These are phyloP conservation scores for Hoplostethus mediterraneus DNA, from an alignment of 2,797 vertebrate species.

Conservation along the genomic window DNA sequence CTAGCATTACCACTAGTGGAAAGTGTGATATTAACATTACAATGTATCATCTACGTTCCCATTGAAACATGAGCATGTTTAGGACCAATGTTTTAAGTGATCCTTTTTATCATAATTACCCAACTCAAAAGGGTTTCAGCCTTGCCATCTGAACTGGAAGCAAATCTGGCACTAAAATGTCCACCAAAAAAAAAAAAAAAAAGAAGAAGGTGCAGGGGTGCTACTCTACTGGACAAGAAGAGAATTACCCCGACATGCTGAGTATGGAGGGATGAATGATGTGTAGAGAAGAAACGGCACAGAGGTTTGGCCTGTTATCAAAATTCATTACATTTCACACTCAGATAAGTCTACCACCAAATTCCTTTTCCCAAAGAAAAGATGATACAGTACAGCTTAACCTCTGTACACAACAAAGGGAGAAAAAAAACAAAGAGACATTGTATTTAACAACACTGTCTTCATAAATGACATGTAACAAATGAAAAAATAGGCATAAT, in stretches of 20 bases:
- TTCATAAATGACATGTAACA: constrained; percentile 60
- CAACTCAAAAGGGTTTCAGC: background rate
- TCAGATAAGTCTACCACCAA: constrained; percentile 71
- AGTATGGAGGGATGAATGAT: background rate
- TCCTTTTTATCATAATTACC: background rate
- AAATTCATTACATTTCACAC: constrained; percentile 53
- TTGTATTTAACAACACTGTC: constrained; percentile 57
- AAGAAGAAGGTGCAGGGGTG: too few relatives aligned
- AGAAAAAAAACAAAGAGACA: constrained; percentile 26
- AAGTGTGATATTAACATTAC: constrained; percentile 20
- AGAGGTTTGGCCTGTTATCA: constrained; percentile 22
- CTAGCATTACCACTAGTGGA: constrained; percentile 18
- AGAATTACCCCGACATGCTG: too few relatives aligned
- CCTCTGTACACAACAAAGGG: constrained; percentile 64
- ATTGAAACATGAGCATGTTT: too few relatives aligned
- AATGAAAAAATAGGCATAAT: constrained; percentile 47
- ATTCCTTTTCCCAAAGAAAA: constrained; percentile 80
- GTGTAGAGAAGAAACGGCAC: background rate
- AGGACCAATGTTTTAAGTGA: background rate
- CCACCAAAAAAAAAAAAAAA: background rate
- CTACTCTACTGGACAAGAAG: too few relatives aligned
- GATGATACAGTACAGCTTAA: constrained; percentile 65
- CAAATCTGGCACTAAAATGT: background rate
- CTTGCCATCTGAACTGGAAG: background rate
- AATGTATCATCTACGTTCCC: background rate